These are phyloP conservation scores for Piprites chloris DNA, from an alignment of 2,113 vertebrate species.

Conservation along the genomic window DNA sequence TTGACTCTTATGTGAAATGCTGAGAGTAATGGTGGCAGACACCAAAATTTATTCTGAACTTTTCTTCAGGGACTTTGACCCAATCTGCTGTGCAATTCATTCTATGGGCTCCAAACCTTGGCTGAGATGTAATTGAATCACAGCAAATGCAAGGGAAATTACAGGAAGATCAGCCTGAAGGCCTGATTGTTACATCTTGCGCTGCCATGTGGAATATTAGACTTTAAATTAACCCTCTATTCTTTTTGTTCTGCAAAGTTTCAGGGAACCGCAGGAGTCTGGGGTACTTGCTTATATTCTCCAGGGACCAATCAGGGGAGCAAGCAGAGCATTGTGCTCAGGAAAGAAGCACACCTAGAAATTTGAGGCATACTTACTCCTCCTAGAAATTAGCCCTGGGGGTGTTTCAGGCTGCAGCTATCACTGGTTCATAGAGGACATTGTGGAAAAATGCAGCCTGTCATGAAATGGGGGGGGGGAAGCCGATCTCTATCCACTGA, in stretches of 20 bases:
- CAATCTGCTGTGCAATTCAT: background rate
- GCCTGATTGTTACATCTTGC: background rate
- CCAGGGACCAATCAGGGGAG: background rate
- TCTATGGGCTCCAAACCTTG: constrained; percentile 17
- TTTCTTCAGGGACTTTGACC: constrained; percentile 31
- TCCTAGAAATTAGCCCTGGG: background rate
- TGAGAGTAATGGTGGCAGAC: constrained; percentile 47
- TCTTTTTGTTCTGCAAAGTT: background rate
- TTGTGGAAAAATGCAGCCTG: background rate
- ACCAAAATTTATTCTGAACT: constrained; percentile 18
- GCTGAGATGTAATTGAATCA: constrained; percentile 17
- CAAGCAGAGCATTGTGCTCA: background rate
- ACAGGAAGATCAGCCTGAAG: background rate
- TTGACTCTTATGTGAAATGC: constrained; percentile 20
- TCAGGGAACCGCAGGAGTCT: background rate
- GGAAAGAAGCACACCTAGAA: background rate
- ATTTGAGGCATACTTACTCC: background rate
- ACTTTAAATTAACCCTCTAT: constrained; percentile 3
- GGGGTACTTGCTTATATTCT: background rate
- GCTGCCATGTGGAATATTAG: background rate
- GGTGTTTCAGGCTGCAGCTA: background rate
- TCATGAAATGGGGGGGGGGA: background rate
- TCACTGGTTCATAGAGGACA: background rate
- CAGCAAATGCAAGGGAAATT: constrained; percentile 23
- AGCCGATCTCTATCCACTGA: background rate